phyloP scores from a whole-genome alignment of 1,140 invertebrate genomes.

The Bactericera cockerelli region DNA sequence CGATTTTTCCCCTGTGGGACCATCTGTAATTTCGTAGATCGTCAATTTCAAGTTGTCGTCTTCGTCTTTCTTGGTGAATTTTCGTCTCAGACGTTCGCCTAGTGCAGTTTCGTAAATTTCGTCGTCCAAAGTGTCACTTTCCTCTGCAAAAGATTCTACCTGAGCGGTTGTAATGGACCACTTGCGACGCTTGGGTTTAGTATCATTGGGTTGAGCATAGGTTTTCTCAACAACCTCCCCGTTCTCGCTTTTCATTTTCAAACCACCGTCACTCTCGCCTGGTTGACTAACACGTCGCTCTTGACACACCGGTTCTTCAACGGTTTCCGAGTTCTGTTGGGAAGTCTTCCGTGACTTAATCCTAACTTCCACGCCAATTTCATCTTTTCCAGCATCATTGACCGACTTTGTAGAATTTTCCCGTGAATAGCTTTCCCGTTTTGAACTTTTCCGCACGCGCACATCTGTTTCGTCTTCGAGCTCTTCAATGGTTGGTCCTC shows the following conservation, averaged over 20 bases:
- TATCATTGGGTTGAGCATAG: background rate
- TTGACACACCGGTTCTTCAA: conserved; percentile 24
- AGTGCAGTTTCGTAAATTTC: background rate
- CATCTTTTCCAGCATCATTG: too few relatives aligned
- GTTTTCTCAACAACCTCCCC: background rate
- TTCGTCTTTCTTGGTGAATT: conserved; percentile 4
- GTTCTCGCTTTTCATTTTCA: too few relatives aligned
- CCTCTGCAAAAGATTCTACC: background rate
- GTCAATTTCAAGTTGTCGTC: conserved; percentile 1
- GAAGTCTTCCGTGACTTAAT: conserved; percentile 19
- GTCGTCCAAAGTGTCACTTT: background rate
- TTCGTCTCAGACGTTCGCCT: background rate
- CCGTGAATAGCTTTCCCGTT: background rate
- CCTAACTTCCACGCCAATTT: too few relatives aligned
- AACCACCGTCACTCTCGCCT: conserved; percentile 20
- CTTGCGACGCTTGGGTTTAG: background rate
- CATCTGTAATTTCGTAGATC: conserved; percentile 2
- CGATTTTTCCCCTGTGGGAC: background rate
- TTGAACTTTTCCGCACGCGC: background rate
- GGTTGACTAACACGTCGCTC: conserved; percentile 25
- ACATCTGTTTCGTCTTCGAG: conserved; percentile 8
- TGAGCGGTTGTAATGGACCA: conserved; percentile 5
- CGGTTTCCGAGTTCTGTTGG: conserved; percentile 22
- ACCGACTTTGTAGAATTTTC: too few relatives aligned
- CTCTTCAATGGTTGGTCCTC: conserved; percentile 11